Evolutionary conservation across 64 coral and sea anemone species (phyloP).

Genomic region (Hydrozoanthus tunicans): DNA sequence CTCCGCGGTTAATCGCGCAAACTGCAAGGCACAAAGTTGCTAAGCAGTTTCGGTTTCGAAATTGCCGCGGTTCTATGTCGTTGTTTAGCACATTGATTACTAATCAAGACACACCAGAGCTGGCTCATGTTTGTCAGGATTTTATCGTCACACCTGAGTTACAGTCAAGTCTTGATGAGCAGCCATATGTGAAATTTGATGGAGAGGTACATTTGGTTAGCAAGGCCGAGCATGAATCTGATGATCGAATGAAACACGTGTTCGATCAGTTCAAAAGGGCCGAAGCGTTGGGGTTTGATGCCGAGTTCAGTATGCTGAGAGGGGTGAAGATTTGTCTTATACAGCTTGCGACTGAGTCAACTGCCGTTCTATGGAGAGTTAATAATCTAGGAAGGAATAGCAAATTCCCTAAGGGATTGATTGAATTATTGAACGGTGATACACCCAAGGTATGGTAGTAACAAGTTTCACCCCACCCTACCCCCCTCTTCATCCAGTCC

Average conservation of each 20-base stretch:
- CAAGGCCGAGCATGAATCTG: slow-evolving; percentile 38
- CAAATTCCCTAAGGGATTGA: slow-evolving; percentile 53
- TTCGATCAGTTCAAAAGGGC: slow-evolving; percentile 47
- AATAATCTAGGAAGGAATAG: slow-evolving; percentile 35
- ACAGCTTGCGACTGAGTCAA: slow-evolving; percentile 69
- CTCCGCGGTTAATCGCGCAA: not conserved
- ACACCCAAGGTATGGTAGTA: slow-evolving; percentile 57
- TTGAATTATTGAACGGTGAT: slow-evolving; percentile 35
- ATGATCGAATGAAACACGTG: slow-evolving; percentile 20
- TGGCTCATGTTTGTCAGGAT: not conserved
- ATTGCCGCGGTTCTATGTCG: not conserved
- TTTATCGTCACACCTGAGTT: slow-evolving; percentile 33
- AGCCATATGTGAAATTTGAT: slow-evolving; percentile 46
- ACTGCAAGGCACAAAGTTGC: not conserved
- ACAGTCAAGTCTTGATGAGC: slow-evolving; percentile 7
- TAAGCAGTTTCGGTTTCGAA: slow-evolving; percentile 32
- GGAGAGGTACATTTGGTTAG: slow-evolving; percentile 71
- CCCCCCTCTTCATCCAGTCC: no score
- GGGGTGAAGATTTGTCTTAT: slow-evolving; percentile 61
- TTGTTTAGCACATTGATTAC: not conserved
- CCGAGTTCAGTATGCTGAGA: slow-evolving; percentile 42
- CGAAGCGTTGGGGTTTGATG: slow-evolving; percentile 74
- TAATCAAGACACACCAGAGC: not conserved
- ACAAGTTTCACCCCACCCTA: not conserved
- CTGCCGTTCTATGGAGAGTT: slow-evolving; percentile 74